Conservation (phyloP, 2,888 invertebrate species). For the Ecdyonurus torrentis region DNA sequence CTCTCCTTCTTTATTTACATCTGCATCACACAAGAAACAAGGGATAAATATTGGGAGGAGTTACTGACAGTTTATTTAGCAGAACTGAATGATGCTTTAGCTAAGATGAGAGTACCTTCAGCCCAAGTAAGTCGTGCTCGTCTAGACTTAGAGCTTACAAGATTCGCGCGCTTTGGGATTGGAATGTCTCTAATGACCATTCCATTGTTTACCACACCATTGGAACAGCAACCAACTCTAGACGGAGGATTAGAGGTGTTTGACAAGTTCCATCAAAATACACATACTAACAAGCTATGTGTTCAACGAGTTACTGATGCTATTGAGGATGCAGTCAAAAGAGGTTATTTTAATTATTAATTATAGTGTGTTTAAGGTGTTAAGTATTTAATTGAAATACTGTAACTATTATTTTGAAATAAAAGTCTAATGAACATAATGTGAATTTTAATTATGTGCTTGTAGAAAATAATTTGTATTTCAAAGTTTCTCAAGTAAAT, state of each 20-base stretch:
- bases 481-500: too few species aligned
- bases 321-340: not conserved
- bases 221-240: not conserved
- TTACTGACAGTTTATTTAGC: not conserved
- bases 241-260: not conserved
- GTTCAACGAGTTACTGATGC: not conserved
- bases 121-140: not conserved
- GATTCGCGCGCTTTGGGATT: not conserved
- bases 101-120: not conserved
- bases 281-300: not conserved
- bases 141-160: not conserved
- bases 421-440: too few species aligned
- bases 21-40: slow-evolving; percentile 6
- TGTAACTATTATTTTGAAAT: too few species aligned
- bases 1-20: slow-evolving; percentile 16
- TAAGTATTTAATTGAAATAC: too few species aligned
- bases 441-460: too few species aligned
- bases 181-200: not conserved
- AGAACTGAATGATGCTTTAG: not conserved
- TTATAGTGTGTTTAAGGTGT: too few species aligned
- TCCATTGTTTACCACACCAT: not conserved
- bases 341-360: not conserved
- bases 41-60: not conserved
- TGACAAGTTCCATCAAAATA: slow-evolving; percentile 1
- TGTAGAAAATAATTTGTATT: too few species aligned